These are phyloP conservation scores for Strigops habroptila DNA, from an alignment of 2,113 vertebrate species.

Conservation along the genomic window DNA sequence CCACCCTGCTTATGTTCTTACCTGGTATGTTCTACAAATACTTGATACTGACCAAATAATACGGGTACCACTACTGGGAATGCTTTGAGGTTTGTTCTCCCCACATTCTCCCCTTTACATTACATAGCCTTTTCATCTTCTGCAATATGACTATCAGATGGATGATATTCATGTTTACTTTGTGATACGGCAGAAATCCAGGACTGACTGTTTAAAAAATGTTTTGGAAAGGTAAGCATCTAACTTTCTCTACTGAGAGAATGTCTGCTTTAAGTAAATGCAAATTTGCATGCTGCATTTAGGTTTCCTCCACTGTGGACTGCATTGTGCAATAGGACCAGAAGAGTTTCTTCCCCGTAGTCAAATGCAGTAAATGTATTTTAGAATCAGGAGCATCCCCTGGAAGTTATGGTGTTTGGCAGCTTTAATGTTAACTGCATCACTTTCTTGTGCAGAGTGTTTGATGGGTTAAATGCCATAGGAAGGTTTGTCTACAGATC, in stretches of 20 bases:
- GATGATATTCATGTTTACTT: background rate
- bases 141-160: background rate
- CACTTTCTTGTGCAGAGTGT: background rate
- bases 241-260: background rate
- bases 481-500: background rate
- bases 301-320: background rate
- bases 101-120: background rate
- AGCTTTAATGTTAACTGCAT: background rate
- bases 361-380: background rate
- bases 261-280: background rate
- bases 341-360: background rate
- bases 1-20: background rate
- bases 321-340: background rate
- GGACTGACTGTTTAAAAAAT: background rate
- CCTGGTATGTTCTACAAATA: background rate
- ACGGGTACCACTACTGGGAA: background rate
- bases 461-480: background rate
- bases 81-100: background rate
- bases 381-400: background rate
- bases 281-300: background rate
- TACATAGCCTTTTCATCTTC: background rate
- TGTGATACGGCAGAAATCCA: background rate
- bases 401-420: background rate
- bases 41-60: background rate
- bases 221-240: background rate